Percentiles rank a stretch among this genome's conserved stretches.
Conservation (phyloP, 1,140 invertebrate species). For the Drosophila paulistorum region DNA sequence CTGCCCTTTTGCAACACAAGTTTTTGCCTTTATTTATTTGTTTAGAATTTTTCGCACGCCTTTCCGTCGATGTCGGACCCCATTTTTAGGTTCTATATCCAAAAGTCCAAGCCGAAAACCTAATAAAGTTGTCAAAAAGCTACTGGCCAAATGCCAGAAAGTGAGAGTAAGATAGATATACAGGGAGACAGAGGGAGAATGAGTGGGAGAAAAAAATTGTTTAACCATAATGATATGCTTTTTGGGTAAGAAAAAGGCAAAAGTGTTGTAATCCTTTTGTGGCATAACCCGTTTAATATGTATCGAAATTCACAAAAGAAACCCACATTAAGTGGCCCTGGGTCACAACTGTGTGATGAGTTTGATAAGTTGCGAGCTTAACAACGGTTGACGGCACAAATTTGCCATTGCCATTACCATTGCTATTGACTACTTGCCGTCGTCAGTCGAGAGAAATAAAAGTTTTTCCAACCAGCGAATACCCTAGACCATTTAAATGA, state of each 20-base stretch:
- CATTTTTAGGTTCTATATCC: conserved; percentile 47
- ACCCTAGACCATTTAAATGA: not conserved
- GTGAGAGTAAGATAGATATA: not conserved
- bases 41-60: conserved; percentile 77
- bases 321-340: conserved; percentile 71
- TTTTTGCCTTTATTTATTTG: conserved; percentile 75
- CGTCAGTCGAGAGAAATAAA: not conserved
- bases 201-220: conserved; percentile 61
- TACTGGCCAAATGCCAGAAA: not conserved
- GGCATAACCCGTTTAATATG: conserved; percentile 80
- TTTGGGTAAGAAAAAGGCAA: conserved; percentile 37
- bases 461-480: not conserved
- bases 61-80: conserved; percentile 24
- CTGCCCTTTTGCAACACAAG: conserved; percentile 47
- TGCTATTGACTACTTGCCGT: not conserved
- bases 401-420: conserved; percentile 29
- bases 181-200: not conserved
- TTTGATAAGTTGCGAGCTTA: conserved; percentile 78
- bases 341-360: conserved; percentile 53
- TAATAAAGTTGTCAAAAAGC: conserved; percentile 73
- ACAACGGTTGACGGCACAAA: conserved; percentile 78
- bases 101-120: conserved; percentile 51
- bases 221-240: conserved; percentile 81
- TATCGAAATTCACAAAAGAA: conserved; percentile 75
- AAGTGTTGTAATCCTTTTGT: conserved; percentile 80